Conservation (phyloP, 2,888 invertebrate genomes). For the Tribolium freemani region DNA sequence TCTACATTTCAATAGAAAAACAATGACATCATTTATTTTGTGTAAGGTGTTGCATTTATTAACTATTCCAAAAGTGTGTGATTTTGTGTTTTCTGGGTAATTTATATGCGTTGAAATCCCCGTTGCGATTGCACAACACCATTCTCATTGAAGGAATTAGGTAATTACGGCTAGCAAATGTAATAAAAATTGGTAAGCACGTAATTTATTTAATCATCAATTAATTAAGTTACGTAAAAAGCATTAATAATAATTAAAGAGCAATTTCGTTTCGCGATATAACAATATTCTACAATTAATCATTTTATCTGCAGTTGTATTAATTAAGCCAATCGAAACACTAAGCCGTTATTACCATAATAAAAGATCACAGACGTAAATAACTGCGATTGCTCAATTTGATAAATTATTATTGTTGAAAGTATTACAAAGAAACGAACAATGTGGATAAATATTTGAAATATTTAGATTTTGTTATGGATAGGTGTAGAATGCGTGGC, state of each 20-base stretch:
- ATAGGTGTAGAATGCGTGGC: no score
- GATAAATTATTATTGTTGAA: conserved; percentile 41
- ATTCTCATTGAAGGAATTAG: conserved; percentile 10
- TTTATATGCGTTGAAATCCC: not conserved
- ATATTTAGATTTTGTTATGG: no score
- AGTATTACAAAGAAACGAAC: conserved; percentile 12
- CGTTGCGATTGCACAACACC: not conserved
- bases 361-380: conserved; percentile 49
- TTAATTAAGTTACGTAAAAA: conserved; percentile 64
- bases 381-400: conserved; percentile 54
- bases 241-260: conserved; percentile 60
- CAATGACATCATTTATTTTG: no score
- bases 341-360: conserved; percentile 56
- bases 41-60: no score
- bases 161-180: conserved; percentile 28
- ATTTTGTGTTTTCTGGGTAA: not conserved
- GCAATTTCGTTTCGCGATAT: conserved; percentile 54
- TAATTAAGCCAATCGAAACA: conserved; percentile 61
- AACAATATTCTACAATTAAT: conserved; percentile 54
- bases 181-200: conserved; percentile 44
- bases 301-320: conserved; percentile 57
- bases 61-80: no score
- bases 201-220: conserved; percentile 63
- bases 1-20: no score
- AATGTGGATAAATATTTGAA: no score